These are phyloP conservation scores for Morus bassanus DNA, from an alignment of 2,797 vertebrate species.

Conservation along the genomic window DNA sequence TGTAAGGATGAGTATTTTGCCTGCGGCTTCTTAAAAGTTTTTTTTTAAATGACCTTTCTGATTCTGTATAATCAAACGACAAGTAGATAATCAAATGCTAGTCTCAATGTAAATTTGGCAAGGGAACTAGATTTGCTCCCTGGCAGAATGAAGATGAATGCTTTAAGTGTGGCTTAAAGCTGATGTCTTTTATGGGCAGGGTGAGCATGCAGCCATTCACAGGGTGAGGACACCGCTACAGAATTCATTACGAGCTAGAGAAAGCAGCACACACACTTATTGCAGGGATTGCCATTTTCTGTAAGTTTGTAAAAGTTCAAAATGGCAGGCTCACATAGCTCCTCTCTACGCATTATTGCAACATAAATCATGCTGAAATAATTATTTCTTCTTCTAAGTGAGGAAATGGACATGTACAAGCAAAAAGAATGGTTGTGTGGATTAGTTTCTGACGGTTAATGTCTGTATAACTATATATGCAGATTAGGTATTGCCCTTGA, in stretches of 20 bases:
- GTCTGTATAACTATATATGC: neutral
- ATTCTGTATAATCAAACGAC: neutral
- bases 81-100: neutral
- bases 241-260: neutral
- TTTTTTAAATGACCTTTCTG: neutral
- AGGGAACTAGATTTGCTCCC: neutral
- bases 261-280: neutral
- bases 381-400: neutral
- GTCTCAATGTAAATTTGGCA: neutral
- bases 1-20: neutral
- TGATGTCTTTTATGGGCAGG: neutral
- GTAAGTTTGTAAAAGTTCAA: neutral
- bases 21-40: neutral
- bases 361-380: neutral
- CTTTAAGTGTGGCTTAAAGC: neutral
- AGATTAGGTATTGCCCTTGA: slow-evolving; percentile 9
- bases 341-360: neutral
- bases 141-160: neutral
- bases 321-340: neutral
- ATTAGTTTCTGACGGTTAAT: neutral
- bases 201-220: neutral
- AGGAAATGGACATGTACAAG: neutral
- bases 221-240: neutral
- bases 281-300: neutral
- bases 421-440: neutral